Percentiles rank a stretch among this genome's conserved stretches.
phyloP scores from a whole-genome alignment of 2,113 vertebrate genomes.

The Marmota flaviventris region DNA sequence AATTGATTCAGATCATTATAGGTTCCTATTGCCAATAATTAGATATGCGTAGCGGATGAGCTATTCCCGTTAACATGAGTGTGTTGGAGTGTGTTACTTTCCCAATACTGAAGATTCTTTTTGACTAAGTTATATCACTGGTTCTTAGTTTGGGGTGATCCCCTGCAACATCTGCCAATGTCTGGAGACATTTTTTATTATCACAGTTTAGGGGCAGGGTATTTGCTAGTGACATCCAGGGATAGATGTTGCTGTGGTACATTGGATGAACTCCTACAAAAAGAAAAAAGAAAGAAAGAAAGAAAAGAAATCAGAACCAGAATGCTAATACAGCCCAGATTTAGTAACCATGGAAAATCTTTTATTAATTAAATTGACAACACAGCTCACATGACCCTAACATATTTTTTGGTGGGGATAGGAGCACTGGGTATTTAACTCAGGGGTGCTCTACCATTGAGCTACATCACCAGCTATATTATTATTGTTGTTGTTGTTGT shows the following conservation, averaged over 20 bases:
- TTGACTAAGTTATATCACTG: neutral
- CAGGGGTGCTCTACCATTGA: neutral
- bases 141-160: neutral
- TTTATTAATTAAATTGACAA: neutral
- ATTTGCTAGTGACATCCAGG: accelerated
- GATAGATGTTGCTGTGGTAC: no score
- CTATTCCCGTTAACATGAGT: neutral
- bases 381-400: neutral
- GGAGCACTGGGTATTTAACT: neutral
- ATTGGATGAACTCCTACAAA: neutral
- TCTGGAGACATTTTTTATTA: neutral
- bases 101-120: neutral
- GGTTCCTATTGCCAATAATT: neutral
- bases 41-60: neutral
- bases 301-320: neutral
- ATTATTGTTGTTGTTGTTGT: neutral
- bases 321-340: neutral
- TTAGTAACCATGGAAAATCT: neutral
- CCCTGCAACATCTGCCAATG: accelerated
- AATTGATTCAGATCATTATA: neutral
- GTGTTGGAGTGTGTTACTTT: neutral
- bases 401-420: neutral
- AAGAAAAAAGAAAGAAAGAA: no score
- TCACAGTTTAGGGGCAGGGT: accelerated
- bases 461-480: neutral